phyloP scores from a whole-genome alignment of 2,888 invertebrate genomes.

The Cartodere bifasciata region DNA sequence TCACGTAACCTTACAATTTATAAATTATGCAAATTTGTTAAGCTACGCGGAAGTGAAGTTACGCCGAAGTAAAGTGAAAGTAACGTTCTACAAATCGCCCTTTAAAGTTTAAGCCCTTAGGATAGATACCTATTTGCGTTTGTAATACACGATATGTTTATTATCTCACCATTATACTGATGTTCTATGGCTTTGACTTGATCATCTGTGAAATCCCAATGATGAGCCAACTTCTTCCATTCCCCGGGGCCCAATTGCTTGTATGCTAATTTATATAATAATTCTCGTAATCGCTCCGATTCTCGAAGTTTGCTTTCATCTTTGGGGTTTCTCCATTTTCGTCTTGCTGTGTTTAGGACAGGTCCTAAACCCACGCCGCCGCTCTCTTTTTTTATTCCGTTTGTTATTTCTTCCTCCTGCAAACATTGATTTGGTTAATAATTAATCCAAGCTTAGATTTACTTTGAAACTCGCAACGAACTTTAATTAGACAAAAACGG shows the following conservation, averaged over 20 bases:
- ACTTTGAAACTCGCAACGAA: no score
- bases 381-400: constrained; percentile 15
- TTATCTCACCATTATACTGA: constrained; percentile 51
- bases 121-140: no score
- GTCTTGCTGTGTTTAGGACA: constrained; percentile 23
- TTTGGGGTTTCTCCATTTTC: constrained; percentile 23
- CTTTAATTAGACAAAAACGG: no score
- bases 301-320: constrained; percentile 24
- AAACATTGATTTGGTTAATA: constrained; percentile 13
- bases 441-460: no score
- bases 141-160: no score
- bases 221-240: constrained; percentile 51
- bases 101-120: no score
- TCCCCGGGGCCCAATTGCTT: constrained; percentile 47
- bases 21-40: no score
- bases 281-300: constrained; percentile 35
- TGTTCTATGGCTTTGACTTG: constrained; percentile 58
- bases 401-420: constrained; percentile 24
- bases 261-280: constrained; percentile 43
- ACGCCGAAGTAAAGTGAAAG: no score
- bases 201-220: constrained; percentile 56
- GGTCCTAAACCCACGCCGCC: constrained; percentile 23
- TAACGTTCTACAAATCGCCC: no score
- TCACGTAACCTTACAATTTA: no score
- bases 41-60: no score